Evolutionary conservation across 2,113 vertebrate genomes (phyloP), one percentile per base, ranked within the genome.

Genomic region (Condylura cristata): DNA sequence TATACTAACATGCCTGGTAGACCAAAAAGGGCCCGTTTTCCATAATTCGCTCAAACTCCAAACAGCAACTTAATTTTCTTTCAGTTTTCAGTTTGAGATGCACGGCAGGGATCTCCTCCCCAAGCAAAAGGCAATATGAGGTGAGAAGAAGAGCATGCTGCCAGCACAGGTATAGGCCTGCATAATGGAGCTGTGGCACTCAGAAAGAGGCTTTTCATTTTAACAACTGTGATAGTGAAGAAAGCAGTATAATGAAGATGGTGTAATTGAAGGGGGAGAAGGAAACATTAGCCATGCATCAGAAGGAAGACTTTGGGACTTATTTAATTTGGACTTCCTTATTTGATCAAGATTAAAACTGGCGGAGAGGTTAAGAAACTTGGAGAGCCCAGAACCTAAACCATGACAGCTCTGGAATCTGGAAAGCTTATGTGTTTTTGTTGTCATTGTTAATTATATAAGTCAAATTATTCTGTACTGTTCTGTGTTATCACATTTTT

Each of bases 131-230:
- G 99, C 99, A 99, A 99, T 99, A 98, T 98, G 99, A 99, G 99
- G 99, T 99, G 99, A 98, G 99, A 99, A 99, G 98, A 98, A 98
- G 98, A 98, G 97, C 98, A 97, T 98, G 98, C 99, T 98, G 99
- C 97, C 98, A 97, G 98, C 98, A 97, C 99, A 99, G 99, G 99
- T 99, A 99, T 98, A 98, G 99, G 98, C 99, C 99, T 99, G 99
- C 99, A 99, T 99, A 99, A 99, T 98, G 97, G 98, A 98, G 98
- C 96, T 93, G 93, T 96, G 98, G 97, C 95, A 75, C 98, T 98
- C 98, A 91, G 98, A 96, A 96, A 98, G 97, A 98, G 97, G 97
- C 96, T 98, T 98, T 98, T 98, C 98, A 97, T 99, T 99, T 99
- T 99, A 99, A 99, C 99, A 99, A 98, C 99, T 99, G 98, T 14